A percentile compares a stretch with the other conserved stretches of the same genome.
phyloP scores from a whole-genome alignment of 2,797 vertebrate genomes.

The Trachops cirrhosus region DNA sequence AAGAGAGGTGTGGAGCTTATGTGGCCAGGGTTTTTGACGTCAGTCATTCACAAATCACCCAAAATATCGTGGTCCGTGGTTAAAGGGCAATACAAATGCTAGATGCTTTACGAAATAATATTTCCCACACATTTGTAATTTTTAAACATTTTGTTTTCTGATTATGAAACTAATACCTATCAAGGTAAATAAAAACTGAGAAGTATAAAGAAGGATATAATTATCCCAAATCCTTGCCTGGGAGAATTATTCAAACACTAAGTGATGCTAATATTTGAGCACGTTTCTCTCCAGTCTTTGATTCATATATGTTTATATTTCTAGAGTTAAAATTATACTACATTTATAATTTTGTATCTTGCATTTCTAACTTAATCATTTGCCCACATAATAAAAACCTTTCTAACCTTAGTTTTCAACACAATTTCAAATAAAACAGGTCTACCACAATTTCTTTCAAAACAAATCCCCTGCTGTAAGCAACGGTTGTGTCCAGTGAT shows the following conservation, averaged over 20 bases:
- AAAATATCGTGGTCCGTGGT: neutral
- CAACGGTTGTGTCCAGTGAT: neutral
- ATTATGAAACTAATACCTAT: neutral
- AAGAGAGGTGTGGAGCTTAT: neutral
- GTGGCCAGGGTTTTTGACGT: neutral
- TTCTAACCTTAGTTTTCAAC: neutral
- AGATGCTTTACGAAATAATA: neutral
- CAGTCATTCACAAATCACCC: neutral
- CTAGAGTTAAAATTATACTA: neutral
- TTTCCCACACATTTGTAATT: neutral
- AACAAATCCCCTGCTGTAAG: neutral
- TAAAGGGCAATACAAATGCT: neutral
- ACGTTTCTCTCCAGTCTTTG: neutral
- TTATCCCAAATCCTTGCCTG: neutral
- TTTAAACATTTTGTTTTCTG: conserved; percentile 16
- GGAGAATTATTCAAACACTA: neutral
- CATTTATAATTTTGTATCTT: neutral
- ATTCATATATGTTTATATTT: neutral
- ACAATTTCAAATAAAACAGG: neutral
- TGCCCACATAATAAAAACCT: neutral
- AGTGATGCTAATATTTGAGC: neutral
- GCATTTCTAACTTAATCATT: conserved; percentile 5
- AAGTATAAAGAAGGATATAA: neutral
- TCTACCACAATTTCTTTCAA: neutral
- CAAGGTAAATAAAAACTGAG: neutral